A percentile compares a stretch with the other conserved stretches of the same genome.
These are phyloP conservation scores for Sisyra nigra DNA, from an alignment of 2,888 invertebrate species.

Conservation along the genomic window DNA sequence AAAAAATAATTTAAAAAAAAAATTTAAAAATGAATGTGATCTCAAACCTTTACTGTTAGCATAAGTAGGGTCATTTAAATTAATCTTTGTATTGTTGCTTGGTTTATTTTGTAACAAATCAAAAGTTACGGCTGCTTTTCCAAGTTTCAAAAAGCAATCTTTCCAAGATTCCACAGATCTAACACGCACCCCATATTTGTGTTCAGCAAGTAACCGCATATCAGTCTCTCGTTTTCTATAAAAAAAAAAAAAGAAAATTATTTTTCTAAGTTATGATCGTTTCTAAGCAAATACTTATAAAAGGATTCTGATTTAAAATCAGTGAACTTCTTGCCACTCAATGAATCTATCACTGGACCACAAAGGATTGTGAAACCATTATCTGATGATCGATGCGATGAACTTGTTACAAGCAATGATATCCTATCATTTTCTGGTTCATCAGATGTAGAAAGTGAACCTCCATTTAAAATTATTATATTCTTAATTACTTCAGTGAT, in stretches of 20 bases:
- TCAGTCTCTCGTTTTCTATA: constrained; percentile 39
- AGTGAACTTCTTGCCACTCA: constrained; percentile 34
- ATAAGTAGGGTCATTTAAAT: constrained; percentile 26
- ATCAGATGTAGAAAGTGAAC: no score
- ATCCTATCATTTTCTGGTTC: no score
- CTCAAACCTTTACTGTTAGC: constrained; percentile 36
- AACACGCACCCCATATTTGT: constrained; percentile 45
- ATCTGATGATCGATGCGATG: no score
- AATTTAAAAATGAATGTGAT: constrained; percentile 7
- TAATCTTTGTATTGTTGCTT: constrained; percentile 38
- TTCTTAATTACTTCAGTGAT: no score
- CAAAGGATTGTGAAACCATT: constrained; percentile 24
- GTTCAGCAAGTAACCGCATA: constrained; percentile 47
- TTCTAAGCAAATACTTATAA: constrained; percentile 27
- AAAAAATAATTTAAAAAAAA: constrained; percentile 12
- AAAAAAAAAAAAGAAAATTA: background rate
- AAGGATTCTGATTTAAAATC: constrained; percentile 32
- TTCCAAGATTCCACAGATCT: constrained; percentile 32
- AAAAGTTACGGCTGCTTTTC: constrained; percentile 46
- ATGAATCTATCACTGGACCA: constrained; percentile 42
- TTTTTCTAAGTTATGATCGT: background rate
- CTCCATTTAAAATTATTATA: no score
- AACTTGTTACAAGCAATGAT: no score
- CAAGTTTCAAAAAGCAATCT: constrained; percentile 39
- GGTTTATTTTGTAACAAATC: constrained; percentile 53